These are phyloP conservation scores for Blastobasis lacticolella DNA, from an alignment of 2,888 invertebrate genomes.

Conservation along the genomic window DNA sequence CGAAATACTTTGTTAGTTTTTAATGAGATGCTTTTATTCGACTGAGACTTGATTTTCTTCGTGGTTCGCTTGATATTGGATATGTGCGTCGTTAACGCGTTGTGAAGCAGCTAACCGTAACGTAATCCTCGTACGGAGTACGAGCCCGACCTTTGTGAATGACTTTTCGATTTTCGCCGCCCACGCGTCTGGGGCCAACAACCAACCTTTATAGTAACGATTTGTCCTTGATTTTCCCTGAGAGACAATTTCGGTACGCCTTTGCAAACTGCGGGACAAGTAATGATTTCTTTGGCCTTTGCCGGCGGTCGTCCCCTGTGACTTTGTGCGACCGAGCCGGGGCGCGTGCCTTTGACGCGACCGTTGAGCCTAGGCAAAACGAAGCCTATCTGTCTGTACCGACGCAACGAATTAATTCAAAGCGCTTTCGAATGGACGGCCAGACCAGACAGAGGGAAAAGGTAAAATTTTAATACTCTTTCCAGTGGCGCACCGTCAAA, in stretches of 20 bases:
- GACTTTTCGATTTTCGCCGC: slow-evolving; percentile 15
- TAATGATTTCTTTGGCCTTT: slow-evolving; percentile 62
- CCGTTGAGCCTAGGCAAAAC: slow-evolving; percentile 32
- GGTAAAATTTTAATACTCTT: slow-evolving; percentile 59
- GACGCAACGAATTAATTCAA: slow-evolving; percentile 49
- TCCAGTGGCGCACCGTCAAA: slow-evolving; percentile 53
- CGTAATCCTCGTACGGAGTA: no score
- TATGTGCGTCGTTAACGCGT: not conserved
- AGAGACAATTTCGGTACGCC: slow-evolving; percentile 56
- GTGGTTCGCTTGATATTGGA: not conserved
- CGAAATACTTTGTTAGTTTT: slow-evolving; percentile 24
- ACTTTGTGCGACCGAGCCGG: slow-evolving; percentile 34
- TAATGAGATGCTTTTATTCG: slow-evolving; percentile 38
- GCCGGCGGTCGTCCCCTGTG: slow-evolving; percentile 39
- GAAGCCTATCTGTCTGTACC: slow-evolving; percentile 25
- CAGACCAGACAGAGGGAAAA: slow-evolving; percentile 27
- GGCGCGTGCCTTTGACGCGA: slow-evolving; percentile 43
- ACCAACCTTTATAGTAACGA: slow-evolving; percentile 43
- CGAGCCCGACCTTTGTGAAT: slow-evolving; percentile 2
- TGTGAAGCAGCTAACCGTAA: no score
- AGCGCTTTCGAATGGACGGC: slow-evolving; percentile 48
- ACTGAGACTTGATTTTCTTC: slow-evolving; percentile 18
- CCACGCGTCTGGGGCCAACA: slow-evolving; percentile 29
- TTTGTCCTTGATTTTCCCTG: slow-evolving; percentile 47
- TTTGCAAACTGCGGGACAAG: slow-evolving; percentile 39